Evolutionary conservation across 92 coral and sea anemone species (phyloP), one percentile per base, ranked within the genome.

Genomic region (Siderastrea radians): DNA sequence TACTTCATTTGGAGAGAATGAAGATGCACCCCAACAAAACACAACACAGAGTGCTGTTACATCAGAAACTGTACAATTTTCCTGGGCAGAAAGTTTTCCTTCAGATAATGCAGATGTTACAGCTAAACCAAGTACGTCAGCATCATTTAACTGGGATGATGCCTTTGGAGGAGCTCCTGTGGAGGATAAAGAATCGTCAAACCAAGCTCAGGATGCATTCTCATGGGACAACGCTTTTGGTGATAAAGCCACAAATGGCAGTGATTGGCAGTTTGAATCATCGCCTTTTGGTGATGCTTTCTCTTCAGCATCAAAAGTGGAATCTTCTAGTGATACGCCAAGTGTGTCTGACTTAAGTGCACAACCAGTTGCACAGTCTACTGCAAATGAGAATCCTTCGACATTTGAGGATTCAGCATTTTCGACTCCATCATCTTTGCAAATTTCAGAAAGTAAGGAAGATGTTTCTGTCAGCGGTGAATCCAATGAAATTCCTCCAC

Each of bases 131-230:
- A 55, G 5, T 47, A 17, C 77, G 60, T 15, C 87, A 50, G 44
- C 62, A 3, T 59, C 70, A 55, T 62, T 86, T 66, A 64, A 87
- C 16, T 88, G 88, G 84, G 90, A 83, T 62, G 94, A 89, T 63
- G 89, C 94, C 46, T 93, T 93, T 78, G 93, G 92, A 61, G 87
- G 78, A 70, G 85, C 68, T 68, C 81, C 77, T 60, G 80, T 66
- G 43, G 66, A 19, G 64, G 84, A 89, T 47, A 71, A 60, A 48
- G 53, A 49, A 26, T 73, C 72, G 64, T 51, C 86, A 44, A 50
- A 44, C 45, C 67, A 70, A 15, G 58, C 26, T 16, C n/a, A n/a
- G 46, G 47, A 82, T 68, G 61, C 52, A 5, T 78, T 84, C 76
- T 72, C 82, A 13, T 82, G 88, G 66, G 93, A 90, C 46, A 77